Evolutionary conservation across 2,797 vertebrate species (phyloP).

Genomic region (Acipenser oxyrinchus): DNA sequence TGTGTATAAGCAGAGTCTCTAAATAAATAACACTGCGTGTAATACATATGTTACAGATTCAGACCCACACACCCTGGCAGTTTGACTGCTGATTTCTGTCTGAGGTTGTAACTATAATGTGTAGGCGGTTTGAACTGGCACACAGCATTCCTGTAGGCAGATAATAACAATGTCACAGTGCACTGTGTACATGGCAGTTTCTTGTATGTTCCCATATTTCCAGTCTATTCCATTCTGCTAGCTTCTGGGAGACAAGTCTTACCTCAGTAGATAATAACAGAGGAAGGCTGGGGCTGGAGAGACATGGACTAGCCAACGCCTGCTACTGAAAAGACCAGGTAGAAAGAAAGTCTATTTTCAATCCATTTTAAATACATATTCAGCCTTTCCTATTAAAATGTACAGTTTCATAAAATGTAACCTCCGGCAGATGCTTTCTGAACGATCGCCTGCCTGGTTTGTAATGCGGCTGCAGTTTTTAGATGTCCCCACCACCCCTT

Average conservation of each 20-base stretch:
- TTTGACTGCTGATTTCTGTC: constrained; percentile 50
- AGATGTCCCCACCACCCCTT: too few relatives aligned
- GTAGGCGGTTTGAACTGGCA: constrained; percentile 45
- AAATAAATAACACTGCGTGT: neutral
- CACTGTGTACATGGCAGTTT: constrained; percentile 38
- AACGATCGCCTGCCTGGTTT: too few relatives aligned
- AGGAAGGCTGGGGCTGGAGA: constrained; percentile 36
- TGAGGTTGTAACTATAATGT: constrained; percentile 32
- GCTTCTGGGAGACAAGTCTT: constrained; percentile 21
- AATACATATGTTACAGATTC: constrained; percentile 15
- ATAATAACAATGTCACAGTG: constrained; percentile 27
- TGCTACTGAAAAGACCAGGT: too few relatives aligned
- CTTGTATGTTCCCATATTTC: constrained; percentile 36
- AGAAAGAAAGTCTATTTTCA: too few relatives aligned
- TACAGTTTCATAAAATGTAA: too few relatives aligned
- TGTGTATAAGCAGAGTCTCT: neutral
- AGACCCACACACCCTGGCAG: constrained; percentile 17
- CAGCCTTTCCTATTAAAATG: too few relatives aligned
- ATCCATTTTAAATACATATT: too few relatives aligned
- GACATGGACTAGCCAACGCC: too few relatives aligned
- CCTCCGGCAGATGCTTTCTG: too few relatives aligned
- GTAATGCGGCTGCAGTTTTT: too few relatives aligned
- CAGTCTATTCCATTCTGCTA: constrained; percentile 42
- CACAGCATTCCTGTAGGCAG: constrained; percentile 50
- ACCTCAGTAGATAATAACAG: constrained; percentile 23